phyloP scores from a whole-genome alignment of 1,140 invertebrate genomes.

The Macrobrachium nipponense region DNA sequence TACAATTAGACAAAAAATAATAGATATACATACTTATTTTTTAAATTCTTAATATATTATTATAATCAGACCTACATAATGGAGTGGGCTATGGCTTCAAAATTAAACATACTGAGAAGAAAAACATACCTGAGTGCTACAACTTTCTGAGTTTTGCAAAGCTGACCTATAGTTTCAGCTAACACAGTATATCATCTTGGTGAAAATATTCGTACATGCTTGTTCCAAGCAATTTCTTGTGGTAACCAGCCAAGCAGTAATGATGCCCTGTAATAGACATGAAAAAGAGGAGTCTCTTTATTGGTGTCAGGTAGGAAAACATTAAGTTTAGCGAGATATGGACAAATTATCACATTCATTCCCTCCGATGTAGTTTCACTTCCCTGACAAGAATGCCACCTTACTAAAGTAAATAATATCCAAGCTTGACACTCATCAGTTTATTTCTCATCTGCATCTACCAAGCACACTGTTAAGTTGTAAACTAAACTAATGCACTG shows the following conservation, averaged over 20 bases:
- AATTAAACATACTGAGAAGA: background rate
- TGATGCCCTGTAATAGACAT: conserved; percentile 49
- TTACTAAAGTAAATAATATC: too few relatives aligned
- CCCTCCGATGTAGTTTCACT: too few relatives aligned
- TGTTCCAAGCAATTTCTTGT: conserved; percentile 89
- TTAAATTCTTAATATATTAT: background rate
- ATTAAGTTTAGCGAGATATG: background rate
- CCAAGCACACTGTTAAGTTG: too few relatives aligned
- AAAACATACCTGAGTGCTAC: conserved; percentile 75
- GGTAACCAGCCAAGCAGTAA: conserved; percentile 89
- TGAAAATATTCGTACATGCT: conserved; percentile 95
- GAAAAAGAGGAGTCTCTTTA: too few relatives aligned
- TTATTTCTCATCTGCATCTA: too few relatives aligned
- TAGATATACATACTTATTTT: background rate
- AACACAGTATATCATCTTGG: conserved; percentile 84
- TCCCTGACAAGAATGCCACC: too few relatives aligned
- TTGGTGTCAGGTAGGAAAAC: background rate
- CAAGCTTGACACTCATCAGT: too few relatives aligned
- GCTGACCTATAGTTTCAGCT: conserved; percentile 85
- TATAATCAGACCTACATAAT: conserved; percentile 33
- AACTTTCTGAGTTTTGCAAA: conserved; percentile 75
- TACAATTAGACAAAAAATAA: conserved; percentile 60
- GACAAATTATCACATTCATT: too few relatives aligned
- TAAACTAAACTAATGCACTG: too few relatives aligned
- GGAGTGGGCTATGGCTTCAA: conserved; percentile 44